Evolutionary conservation across 2,113 vertebrate species (phyloP), one percentile per base, ranked within the genome.

Genomic region (Callochromis pleurospilus): DNA sequence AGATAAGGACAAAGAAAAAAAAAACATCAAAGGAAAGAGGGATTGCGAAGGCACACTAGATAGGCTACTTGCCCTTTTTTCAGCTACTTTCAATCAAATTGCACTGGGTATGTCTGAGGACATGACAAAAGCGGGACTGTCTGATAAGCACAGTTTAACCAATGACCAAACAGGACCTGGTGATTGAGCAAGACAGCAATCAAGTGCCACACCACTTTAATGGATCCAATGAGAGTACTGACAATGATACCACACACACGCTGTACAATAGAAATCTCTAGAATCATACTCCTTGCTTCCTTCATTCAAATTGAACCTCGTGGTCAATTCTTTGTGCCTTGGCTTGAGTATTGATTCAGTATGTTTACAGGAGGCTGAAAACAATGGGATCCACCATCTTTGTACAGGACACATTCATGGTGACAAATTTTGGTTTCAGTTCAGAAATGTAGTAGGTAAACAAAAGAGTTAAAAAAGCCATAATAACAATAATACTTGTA

Each of bases 21-120:
- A 93, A 96, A 95, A 60, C 56, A 89, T 93, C 88, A 91, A 93
- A 87, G 83, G 91, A 51, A 86, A 89, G 85, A 89, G 89, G 93
- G 88, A 90, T 90, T 90, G 92, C 91, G 93, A 97, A 97, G 96
- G 96, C 96, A 97, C 96, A 96, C 95, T 95, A 95, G 91, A 95
- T 87, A 93, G 95, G 94, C 95, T 93, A 94, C 94, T 95, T 91
- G 91, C 93, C 94, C 89, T 86, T 94, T 94, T 94, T 89, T 88
- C 90, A 89, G 91, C 88, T 92, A 91, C 90, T 92, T 94, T 94
- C 91, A 95, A 91, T 94, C 89, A 92, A 93, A 95, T 89, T 85
- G 89, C 91, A 86, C 89, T 38, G 53, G 90, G 87, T 86, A 86
- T 86, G 85, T 88, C 62, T 79, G 85, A 83, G 80, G 80, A 86